Base-by-base conservation (phyloP, 2,888 invertebrate genomes). In the Linnaemya vulpina region DNA sequence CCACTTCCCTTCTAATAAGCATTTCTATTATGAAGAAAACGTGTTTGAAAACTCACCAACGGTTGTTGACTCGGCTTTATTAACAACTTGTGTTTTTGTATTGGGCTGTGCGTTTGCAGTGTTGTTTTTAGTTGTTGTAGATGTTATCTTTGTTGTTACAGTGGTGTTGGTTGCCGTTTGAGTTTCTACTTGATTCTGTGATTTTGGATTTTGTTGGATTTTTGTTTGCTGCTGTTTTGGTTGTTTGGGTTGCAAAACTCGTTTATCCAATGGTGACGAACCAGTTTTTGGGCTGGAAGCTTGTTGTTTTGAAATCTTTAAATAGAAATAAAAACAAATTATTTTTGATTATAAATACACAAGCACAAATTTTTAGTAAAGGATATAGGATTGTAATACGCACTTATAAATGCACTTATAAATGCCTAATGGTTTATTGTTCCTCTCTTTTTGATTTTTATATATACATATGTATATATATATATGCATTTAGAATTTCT, bases 241-340 rank as follows among this genome's bases (percentile, higher is more conserved):
- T 90, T 94, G 94, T 89, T 94, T 94, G 89, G 95, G 95, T 91
- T 95, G 95, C 82, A 95, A 91, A 43, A 95, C 94, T 88, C 95
- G 92, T 91, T 95, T 95, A 91, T 95, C 95, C 85, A 93, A 93
- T 86, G 94, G 94, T 81, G 93, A 89, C 75, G 90, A 90, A 84
- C 90, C 87, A 77, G 90, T 89, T 89, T 92, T 91, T 35, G 91
- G 91, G 87, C 91, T 87, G 91, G 94, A 76, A 91, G 92, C 88
- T 92, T 90, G 90, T 87, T 92, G 91, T 86, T 92, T 91, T 75
- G 92, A 90, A 87, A 91, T 93, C 94, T 90, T 1, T 30, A 86
- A 74, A 70, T 65, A 80, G 73, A 68, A 62, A 76, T 11, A 65
- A 38, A 58, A 46, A 35, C 30, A 46, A 53, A 65, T 43, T 53